A percentile compares a stretch with the other conserved stretches of the same genome.
Evolutionary conservation across 2,797 vertebrate species (phyloP).

Genomic region (Anomalospiza imberbis): DNA sequence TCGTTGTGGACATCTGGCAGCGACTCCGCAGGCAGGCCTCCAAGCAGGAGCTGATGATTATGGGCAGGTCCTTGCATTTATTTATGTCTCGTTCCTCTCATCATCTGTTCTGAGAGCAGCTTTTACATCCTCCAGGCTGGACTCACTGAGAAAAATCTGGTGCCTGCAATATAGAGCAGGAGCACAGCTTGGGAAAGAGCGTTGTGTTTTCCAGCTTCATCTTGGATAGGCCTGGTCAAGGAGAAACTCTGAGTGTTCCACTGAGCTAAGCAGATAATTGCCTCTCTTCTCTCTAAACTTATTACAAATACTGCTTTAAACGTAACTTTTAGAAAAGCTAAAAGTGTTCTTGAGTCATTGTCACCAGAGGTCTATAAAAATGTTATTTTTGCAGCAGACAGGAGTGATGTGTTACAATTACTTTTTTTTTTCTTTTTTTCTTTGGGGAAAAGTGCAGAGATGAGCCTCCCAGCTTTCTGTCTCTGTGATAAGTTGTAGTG

Average conservation of each 20-base stretch:
- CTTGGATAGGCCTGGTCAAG: neutral
- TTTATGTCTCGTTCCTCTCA: neutral
- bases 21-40: constrained; percentile 76
- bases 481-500: neutral
- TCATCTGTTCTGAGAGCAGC: neutral
- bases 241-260: neutral
- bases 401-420: neutral
- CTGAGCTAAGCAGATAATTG: neutral
- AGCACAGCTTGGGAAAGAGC: neutral
- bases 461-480: neutral
- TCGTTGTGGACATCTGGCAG: constrained; percentile 91
- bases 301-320: neutral
- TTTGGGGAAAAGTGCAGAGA: neutral
- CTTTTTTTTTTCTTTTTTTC: neutral
- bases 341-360: neutral
- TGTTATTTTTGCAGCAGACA: neutral
- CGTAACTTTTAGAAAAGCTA: neutral
- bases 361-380: neutral
- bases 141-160: neutral
- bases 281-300: neutral
- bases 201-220: neutral
- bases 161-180: neutral
- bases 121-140: neutral
- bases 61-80: constrained; percentile 81
- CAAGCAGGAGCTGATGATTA: constrained; percentile 90